phyloP scores from a whole-genome alignment of 2,797 vertebrate genomes.

The Phoebastria nigripes region DNA sequence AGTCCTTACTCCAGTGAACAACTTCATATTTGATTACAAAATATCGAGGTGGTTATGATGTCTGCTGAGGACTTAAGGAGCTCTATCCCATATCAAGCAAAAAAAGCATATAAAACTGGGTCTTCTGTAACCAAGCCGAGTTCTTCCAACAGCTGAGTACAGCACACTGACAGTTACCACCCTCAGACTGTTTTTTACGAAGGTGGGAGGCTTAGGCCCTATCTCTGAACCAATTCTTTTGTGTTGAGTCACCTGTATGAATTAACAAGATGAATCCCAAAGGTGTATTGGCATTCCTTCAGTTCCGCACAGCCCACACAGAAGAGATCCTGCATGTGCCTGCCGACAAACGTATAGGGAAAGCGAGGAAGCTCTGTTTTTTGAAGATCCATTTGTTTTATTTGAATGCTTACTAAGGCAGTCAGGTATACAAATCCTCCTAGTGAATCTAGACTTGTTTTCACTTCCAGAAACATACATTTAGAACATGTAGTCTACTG shows the following conservation, averaged over 20 bases:
- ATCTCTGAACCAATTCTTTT: not conserved
- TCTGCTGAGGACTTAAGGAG: not conserved
- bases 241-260: not conserved
- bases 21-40: not conserved
- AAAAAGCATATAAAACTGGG: not conserved
- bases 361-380: not conserved
- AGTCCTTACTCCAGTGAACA: not conserved
- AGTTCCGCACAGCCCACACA: not conserved
- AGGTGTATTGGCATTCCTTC: not conserved
- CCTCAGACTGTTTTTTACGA: not conserved
- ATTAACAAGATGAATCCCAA: not conserved
- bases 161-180: not conserved
- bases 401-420: not conserved
- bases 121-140: not conserved
- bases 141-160: not conserved
- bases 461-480: not conserved
- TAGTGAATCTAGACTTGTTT: not conserved
- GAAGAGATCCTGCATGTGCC: not conserved
- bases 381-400: not conserved
- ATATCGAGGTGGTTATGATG: not conserved
- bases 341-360: not conserved
- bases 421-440: not conserved
- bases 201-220: not conserved
- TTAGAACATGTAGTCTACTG: not conserved
- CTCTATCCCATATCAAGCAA: not conserved